Conservation (phyloP, 2,888 invertebrate species). For the Meiosimyza platycephala region DNA sequence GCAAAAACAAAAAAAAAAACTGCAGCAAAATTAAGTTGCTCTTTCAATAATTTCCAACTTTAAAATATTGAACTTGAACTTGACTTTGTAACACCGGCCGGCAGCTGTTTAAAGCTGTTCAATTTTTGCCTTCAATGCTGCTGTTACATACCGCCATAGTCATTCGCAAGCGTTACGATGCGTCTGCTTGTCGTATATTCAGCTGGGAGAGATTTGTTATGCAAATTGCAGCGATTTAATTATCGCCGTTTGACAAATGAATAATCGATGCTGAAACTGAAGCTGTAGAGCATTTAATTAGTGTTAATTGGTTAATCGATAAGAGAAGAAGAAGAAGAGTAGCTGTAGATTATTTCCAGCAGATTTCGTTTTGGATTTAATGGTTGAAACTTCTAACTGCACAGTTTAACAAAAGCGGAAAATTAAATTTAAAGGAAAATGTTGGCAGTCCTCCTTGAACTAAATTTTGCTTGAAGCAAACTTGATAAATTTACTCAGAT, state of each 20-base stretch:
- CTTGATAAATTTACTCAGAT: no score
- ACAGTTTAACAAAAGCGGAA: no score
- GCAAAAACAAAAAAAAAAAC: no score
- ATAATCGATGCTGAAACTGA: slow-evolving; percentile 59
- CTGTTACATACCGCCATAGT: no score
- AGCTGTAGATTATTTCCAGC: no score
- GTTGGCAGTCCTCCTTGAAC: no score
- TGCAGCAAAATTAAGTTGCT: no score
- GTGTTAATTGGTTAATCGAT: slow-evolving; percentile 58
- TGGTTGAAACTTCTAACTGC: no score
- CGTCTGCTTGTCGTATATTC: slow-evolving; percentile 9
- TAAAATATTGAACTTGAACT: slow-evolving; percentile 1
- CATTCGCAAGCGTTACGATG: background rate
- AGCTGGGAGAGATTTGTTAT: slow-evolving; percentile 54
- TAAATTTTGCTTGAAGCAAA: no score
- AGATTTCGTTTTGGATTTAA: no score
- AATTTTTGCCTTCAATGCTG: background rate
- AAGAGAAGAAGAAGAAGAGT: slow-evolving; percentile 20
- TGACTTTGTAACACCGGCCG: background rate
- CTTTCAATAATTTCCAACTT: no score
- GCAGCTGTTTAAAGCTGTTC: background rate
- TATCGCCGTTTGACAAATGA: slow-evolving; percentile 60
- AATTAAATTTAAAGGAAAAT: no score
- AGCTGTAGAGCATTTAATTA: slow-evolving; percentile 61
- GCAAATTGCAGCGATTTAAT: slow-evolving; percentile 62